Evolutionary conservation across 2,888 invertebrate genomes (phyloP).

Genomic region (Epinotia ramella): DNA sequence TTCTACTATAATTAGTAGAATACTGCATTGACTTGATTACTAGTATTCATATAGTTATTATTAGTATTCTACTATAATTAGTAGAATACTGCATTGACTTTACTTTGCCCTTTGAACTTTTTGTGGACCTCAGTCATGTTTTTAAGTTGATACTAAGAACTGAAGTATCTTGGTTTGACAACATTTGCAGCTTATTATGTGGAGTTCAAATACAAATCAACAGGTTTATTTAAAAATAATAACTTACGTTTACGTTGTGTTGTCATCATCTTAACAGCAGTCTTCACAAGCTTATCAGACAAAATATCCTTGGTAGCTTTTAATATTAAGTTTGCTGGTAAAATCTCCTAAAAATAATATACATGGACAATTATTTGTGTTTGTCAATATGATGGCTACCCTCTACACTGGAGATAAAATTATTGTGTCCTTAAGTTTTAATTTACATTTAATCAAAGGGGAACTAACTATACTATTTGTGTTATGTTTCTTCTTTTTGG

Average conservation of each 20-base stretch:
- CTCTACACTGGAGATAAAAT: background rate
- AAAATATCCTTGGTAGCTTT: constrained; percentile 86
- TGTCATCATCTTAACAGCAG: constrained; percentile 85
- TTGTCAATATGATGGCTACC: background rate
- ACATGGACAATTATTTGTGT: background rate
- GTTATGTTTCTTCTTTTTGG: constrained; percentile 77
- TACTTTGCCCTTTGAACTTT: background rate
- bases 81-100: background rate
- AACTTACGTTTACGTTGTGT: constrained; percentile 87
- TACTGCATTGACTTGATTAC: no score
- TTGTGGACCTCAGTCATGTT: background rate
- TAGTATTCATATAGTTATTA: no score
- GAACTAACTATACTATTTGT: constrained; percentile 70
- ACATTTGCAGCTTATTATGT: background rate
- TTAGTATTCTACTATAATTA: no score
- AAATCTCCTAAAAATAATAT: constrained; percentile 80
- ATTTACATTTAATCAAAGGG: constrained; percentile 18
- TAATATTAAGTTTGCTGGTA: constrained; percentile 86
- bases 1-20: no score
- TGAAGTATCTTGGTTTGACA: background rate
- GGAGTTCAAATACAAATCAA: no score
- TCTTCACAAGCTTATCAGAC: constrained; percentile 81
- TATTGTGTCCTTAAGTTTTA: background rate
- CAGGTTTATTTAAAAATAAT: no score
- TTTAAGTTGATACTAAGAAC: background rate